Base-by-base conservation (phyloP, 2,113 vertebrate genomes). In the Alectura lathami region DNA sequence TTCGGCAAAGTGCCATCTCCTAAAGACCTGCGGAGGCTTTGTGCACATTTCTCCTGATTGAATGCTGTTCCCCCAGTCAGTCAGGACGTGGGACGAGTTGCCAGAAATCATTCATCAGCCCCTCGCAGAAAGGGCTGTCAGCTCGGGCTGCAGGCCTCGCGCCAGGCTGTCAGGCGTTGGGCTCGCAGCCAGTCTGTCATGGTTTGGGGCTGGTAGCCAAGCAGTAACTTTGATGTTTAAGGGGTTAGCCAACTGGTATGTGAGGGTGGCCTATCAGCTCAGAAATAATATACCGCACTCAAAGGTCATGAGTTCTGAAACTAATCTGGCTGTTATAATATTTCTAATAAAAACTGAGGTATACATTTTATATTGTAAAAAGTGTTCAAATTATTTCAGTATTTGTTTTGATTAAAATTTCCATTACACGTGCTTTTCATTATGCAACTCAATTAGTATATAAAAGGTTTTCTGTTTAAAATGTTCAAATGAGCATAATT, bases 201-300 rank as follows among this genome's bases (percentile, higher is more conserved):
- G 98, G 98, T 96, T 98, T 98, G 98, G 95, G 98, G 99, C 98
- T 97, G 91, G 93, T 96, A 96, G 98, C 99, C 99, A 99, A 98
- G 96, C 98, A 98, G 98, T 98, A 98, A 98, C 98, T 99, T 99
- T 99, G 98, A 99, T 98, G 99, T 98, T 96, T 96, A 97, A 98
- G 96, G 98, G 97, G 98, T 98, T 98, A 98, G 98, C 98, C 98
- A 98, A 98, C 98, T 98, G 98, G 98, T 98, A 98, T 98, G 97
- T 80, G 97, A 98, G 98, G 98, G 98, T 98, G 98, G 98, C 98
- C 98, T 97, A 97, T 98, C 97, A 97, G 97, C 97, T 98, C 98
- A 96, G 97, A 98, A 99, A 98, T 98, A 98, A 96, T 97, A 97
- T 96, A 98, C 97, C 89, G 91, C 89, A 88, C 97, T 97, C 97